Percentiles rank a stretch among this genome's conserved stretches.
These are phyloP conservation scores for Pyrocoelia pectoralis DNA, from an alignment of 2,888 invertebrate species.

Conservation along the genomic window DNA sequence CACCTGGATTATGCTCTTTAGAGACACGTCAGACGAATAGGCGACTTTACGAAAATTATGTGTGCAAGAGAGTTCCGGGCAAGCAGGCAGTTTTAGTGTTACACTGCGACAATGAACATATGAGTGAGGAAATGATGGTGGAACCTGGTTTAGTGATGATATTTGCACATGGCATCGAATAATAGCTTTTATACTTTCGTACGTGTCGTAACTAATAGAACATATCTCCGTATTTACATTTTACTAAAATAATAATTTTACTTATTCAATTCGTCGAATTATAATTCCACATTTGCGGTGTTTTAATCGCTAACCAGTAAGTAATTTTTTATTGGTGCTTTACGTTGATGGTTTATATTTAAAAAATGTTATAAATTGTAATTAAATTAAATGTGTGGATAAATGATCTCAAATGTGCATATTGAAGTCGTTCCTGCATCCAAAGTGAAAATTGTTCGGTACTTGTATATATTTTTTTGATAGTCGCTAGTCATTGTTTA, in stretches of 20 bases:
- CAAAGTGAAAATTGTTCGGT: slow-evolving; percentile 17
- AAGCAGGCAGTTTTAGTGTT: slow-evolving; percentile 96
- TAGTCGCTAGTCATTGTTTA: slow-evolving; percentile 18
- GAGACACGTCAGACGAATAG: slow-evolving; percentile 95
- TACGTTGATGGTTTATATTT: slow-evolving; percentile 4
- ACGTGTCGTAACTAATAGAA: background rate
- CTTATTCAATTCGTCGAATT: background rate
- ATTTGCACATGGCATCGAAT: slow-evolving; percentile 96
- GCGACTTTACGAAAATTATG: slow-evolving; percentile 91
- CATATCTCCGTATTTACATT: background rate
- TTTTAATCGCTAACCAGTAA: background rate
- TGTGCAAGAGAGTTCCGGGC: slow-evolving; percentile 93
- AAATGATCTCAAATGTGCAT: slow-evolving; percentile 27
- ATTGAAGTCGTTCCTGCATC: slow-evolving; percentile 31
- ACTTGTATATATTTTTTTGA: slow-evolving; percentile 9
- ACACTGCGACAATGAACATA: slow-evolving; percentile 93
- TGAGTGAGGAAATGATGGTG: slow-evolving; percentile 95
- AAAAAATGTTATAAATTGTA: background rate
- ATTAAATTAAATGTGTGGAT: background rate
- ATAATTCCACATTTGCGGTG: background rate
- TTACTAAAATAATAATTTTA: background rate
- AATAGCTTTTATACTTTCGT: slow-evolving; percentile 39
- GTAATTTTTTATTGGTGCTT: background rate
- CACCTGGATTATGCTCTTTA: slow-evolving; percentile 88
- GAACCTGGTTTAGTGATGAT: slow-evolving; percentile 98